phyloP scores from a whole-genome alignment of 2,888 invertebrate genomes.

The Meandrusa payeni region DNA sequence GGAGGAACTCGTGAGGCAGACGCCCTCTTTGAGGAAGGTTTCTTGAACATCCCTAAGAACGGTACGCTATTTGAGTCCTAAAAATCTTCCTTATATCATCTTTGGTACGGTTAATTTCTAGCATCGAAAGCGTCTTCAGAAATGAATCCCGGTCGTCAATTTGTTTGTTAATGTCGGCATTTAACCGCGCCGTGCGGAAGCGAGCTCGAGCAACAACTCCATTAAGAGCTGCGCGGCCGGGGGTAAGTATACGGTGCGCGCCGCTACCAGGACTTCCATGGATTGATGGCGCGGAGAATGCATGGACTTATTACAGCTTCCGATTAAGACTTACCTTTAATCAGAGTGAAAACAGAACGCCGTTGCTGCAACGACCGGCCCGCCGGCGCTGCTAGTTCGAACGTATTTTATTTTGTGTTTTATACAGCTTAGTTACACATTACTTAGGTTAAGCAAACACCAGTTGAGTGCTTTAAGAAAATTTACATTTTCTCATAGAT shows the following conservation, averaged over 20 bases:
- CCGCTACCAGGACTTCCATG: slow-evolving; percentile 11
- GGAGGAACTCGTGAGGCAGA: too few relatives aligned
- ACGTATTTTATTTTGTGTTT: too few relatives aligned
- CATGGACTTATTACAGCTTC: slow-evolving; percentile 15
- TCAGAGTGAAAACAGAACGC: slow-evolving; percentile 1
- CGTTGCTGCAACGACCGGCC: neutral
- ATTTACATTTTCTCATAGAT: too few relatives aligned
- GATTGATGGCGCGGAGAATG: slow-evolving; percentile 14
- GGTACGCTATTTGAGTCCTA: too few relatives aligned
- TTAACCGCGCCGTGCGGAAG: slow-evolving; percentile 14
- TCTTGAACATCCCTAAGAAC: neutral
- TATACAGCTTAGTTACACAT: too few relatives aligned
- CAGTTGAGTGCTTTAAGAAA: too few relatives aligned
- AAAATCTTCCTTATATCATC: too few relatives aligned
- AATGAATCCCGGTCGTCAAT: slow-evolving; percentile 4
- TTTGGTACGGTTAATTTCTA: too few relatives aligned
- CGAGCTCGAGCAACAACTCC: slow-evolving; percentile 14
- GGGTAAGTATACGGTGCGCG: slow-evolving; percentile 10
- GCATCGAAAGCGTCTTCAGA: slow-evolving; percentile 2
- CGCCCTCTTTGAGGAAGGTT: too few relatives aligned
- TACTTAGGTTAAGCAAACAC: too few relatives aligned
- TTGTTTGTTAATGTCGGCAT: slow-evolving; percentile 18
- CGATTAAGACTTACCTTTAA: slow-evolving; percentile 15
- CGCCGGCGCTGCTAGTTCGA: too few relatives aligned
- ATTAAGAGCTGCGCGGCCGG: slow-evolving; percentile 10